Evolutionary conservation across 2,113 vertebrate genomes (phyloP), one percentile per base, ranked within the genome.

Genomic region (Xiphophorus maculatus): DNA sequence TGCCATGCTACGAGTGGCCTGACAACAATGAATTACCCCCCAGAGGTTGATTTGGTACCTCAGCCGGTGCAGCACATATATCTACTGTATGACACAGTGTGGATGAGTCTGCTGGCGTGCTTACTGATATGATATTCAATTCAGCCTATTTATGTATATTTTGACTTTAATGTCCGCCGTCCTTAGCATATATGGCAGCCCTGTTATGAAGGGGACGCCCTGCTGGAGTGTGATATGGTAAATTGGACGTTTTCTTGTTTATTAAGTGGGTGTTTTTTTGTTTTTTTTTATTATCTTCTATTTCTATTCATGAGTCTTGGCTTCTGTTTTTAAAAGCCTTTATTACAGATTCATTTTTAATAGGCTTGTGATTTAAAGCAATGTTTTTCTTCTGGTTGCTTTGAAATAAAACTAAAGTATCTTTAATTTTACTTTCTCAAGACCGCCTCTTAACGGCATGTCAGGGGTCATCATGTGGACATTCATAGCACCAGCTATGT

Each of bases 171-270:
- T 93, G 89, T 93, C 93, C 91, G 93, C 94, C 93, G 88, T 88
- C 79, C 66, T 90, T 87, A 81, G 87, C 90, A 89, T 91, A 74
- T 83, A 93, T 89, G 88, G 91, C 85, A 76, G 80, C 80, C 28
- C 22, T 28, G 78, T 93, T 93, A 90, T 86, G 79, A 92, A 93
- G 90, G 78, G 9, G 82, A 73, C 69, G 63, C 79, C 87, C 93
- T 94, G 93, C 84, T 88, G 80, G 78, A 84, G 89, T 87, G 88
- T 92, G 95, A 95, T 94, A 94, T 90, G 88, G 87, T 85, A 92
- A 94, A 94, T 92, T 92, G 91, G 85, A 93, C 86, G 89, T 94
- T 94, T 95, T 94, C 94, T 94, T 80, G 88, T 88, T 93, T 90
- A 84, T 83, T 78, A 91, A 91, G 90, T 74, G 29, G 54, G 19